Evolutionary conservation across 2,113 vertebrate species (phyloP), one percentile per base, ranked within the genome.

Genomic region (Scophthalmus maximus): DNA sequence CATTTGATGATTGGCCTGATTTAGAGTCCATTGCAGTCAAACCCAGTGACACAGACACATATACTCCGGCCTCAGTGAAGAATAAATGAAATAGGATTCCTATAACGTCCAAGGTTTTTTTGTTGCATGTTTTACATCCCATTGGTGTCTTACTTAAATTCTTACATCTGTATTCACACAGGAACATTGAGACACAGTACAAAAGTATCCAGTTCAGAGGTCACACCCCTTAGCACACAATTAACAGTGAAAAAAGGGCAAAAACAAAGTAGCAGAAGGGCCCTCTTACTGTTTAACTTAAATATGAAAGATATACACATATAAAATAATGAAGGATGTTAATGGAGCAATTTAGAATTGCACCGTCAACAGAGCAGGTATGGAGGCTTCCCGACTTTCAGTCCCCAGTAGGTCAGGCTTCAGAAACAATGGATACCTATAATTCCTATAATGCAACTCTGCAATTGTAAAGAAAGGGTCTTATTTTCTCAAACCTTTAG

Each of bases 1-100:
- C 29, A 40, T 83, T 66, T 69, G 46, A 67, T n/a, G 56, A 7
- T 65, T 57, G 67, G 59, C 47, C 18, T 66, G 42, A 57, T 23
- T 76, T 17, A 1, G 4, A 49, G 34, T 69, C 3, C 1, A 50
- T 44, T 42, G 50, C 38, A 38, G 7, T 79, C 34, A 59, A 59
- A 60, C 22, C n/a, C 30, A 52, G 36, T 25, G 30, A 36, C 49
- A 69, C 3, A 40, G 42, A 47, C 20, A 32, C 4, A 23, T 9
- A 5, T 26, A 57, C 5, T 38, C 20, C 32, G 22, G 62, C 36
- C 56, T 20, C 11, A n/a, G 38, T 18, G 30, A 56, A 32, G n/a
- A 36, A 57, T 50, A 61, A 40, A 50, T 27, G 14, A 51, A 22
- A 18, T 6, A 5, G 26, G 59, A 50, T 68, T 26, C 23, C 6